A percentile compares a stretch with the other conserved stretches of the same genome.
These are phyloP conservation scores for human (Homo sapiens) DNA, from an alignment of 2,113 vertebrate species.

Conservation along the genomic window GRCh38 chr20:24858001-24858500, in stretches of 20 bases:
- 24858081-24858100: too few species aligned
- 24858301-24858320: neutral
- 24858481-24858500: too few species aligned
- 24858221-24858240: neutral
- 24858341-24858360: neutral
- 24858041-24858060: too few species aligned
- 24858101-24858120: rapidly evolving
- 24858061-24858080: too few species aligned
- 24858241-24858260: neutral
- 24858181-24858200: neutral
- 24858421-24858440: neutral
- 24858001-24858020: rapidly evolving
- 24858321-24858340: rapidly evolving
- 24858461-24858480: too few species aligned
- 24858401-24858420: neutral
- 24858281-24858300: neutral
- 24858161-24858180: neutral
- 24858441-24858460: too few species aligned
- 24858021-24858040: too few species aligned
- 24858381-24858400: neutral
- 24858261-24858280: neutral
- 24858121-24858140: too few species aligned
- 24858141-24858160: too few species aligned
- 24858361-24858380: neutral
- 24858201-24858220: neutral